These are phyloP conservation scores for Salvelinus sp. DNA, from an alignment of 2,113 vertebrate genomes.

Conservation along the genomic window DNA sequence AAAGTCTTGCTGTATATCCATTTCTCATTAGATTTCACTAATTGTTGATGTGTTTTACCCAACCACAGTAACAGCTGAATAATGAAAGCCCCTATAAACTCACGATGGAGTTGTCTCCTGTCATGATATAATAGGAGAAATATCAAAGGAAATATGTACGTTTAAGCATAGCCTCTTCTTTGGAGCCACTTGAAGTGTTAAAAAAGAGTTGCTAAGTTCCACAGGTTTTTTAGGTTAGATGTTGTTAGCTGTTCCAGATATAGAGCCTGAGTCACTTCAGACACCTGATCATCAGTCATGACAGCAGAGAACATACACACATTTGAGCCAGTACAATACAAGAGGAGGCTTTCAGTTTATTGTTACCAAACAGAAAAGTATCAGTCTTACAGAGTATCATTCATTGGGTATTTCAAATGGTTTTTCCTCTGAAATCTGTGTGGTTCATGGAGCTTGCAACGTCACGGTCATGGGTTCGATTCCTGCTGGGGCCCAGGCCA, in stretches of 20 bases:
- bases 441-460: too few species aligned
- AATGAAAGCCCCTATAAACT: not conserved
- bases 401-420: not conserved
- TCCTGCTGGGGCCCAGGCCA: too few species aligned
- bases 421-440: too few species aligned
- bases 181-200: not conserved
- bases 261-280: not conserved
- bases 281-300: not conserved
- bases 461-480: too few species aligned
- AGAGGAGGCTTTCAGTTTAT: not conserved
- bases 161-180: not conserved
- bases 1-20: not conserved
- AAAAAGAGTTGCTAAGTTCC: not conserved
- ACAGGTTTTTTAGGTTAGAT: not conserved
- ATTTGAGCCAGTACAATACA: not conserved
- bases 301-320: not conserved
- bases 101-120: not conserved
- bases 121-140: not conserved
- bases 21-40: not conserved
- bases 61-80: not conserved
- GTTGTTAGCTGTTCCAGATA: not conserved
- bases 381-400: not conserved
- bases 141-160: not conserved
- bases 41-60: not conserved
- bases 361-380: not conserved